A percentile compares a stretch with the other conserved stretches of the same genome.
Conservation (phyloP, 53 echinoderm and acorn worm genomes). For the Mesocentrotus franciscanus region DNA sequence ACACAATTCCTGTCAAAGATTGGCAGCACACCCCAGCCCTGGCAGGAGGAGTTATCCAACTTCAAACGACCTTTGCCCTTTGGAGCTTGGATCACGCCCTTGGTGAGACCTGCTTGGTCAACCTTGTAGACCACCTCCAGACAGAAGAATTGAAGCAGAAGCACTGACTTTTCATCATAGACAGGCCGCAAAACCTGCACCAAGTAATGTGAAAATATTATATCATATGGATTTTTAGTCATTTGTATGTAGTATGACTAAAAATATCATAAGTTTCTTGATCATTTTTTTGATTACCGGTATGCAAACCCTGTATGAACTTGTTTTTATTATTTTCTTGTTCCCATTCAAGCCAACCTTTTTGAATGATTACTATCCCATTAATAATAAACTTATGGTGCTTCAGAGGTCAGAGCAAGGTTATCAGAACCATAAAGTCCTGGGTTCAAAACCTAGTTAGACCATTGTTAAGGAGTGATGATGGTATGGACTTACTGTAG, state of each 20-base stretch:
- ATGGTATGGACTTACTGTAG: slow-evolving; percentile 19
- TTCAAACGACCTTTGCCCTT: slow-evolving; percentile 60
- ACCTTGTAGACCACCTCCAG: slow-evolving; percentile 71
- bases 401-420: no score
- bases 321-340: no score
- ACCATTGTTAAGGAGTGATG: background rate
- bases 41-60: slow-evolving; percentile 59
- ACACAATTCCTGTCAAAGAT: slow-evolving; percentile 76
- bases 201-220: background rate
- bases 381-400: no score
- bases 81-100: slow-evolving; percentile 68
- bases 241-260: no score
- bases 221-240: background rate
- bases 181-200: slow-evolving; percentile 71
- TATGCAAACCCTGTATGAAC: no score
- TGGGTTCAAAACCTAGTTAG: background rate
- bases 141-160: slow-evolving; percentile 74
- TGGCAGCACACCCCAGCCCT: slow-evolving; percentile 77
- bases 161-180: slow-evolving; percentile 69
- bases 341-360: no score
- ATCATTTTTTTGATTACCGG: no score
- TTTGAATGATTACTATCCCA: no score
- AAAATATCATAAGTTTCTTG: no score
- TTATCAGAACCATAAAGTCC: background rate
- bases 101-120: slow-evolving; percentile 65